Evolutionary conservation across 2,113 vertebrate species (phyloP).

Genomic region (Sinocyclocheilus anshuiensis): DNA sequence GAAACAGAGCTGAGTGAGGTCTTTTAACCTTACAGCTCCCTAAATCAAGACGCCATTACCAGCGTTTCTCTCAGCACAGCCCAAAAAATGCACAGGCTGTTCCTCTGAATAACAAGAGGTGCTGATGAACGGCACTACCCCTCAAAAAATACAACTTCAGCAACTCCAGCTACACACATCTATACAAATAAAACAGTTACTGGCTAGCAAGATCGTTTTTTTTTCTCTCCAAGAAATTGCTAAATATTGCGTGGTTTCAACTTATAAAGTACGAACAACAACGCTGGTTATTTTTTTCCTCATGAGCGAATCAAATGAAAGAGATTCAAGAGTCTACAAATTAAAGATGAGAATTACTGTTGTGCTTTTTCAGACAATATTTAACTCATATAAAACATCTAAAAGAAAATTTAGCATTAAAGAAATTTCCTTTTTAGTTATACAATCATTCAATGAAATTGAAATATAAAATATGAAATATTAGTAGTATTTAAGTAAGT

Average conservation of each 20-base stretch:
- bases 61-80: constrained; percentile 18
- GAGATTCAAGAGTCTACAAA: not conserved
- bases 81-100: constrained; percentile 22
- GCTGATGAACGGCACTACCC: not conserved
- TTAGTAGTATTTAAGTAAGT: no score
- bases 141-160: not conserved
- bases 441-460: no score
- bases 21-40: constrained; percentile 74
- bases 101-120: not conserved
- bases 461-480: no score
- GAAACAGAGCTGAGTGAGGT: constrained; percentile 73
- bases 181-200: not conserved
- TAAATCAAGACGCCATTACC: constrained; percentile 64
- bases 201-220: not conserved
- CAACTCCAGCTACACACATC: not conserved
- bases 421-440: not conserved
- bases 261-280: not conserved
- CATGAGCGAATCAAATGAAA: not conserved
- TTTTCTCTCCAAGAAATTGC: not conserved
- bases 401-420: not conserved
- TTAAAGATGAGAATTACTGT: not conserved
- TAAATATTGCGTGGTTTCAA: not conserved
- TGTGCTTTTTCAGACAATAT: not conserved
- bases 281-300: not conserved
- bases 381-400: no score